These are phyloP conservation scores for Dromaius novaehollandiae DNA, from an alignment of 2,113 vertebrate species.

Conservation along the genomic window DNA sequence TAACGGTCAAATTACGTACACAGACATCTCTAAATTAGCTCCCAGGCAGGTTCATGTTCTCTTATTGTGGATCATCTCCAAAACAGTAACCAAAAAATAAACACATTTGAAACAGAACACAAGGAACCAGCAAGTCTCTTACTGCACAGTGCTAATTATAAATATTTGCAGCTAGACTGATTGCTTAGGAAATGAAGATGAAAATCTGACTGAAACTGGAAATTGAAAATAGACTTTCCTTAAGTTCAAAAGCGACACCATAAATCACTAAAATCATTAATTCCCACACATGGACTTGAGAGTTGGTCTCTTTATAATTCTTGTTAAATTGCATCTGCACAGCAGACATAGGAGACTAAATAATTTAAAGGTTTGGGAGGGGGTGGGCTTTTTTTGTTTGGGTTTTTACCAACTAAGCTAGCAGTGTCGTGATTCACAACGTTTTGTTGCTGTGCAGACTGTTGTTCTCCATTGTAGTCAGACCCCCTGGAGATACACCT, in stretches of 20 bases:
- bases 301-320: not conserved
- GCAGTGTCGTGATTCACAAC: not conserved
- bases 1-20: slow-evolving; percentile 12
- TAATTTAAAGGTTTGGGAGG: not conserved
- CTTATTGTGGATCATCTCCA: slow-evolving; percentile 23
- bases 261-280: slow-evolving; percentile 64
- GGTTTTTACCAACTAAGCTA: slow-evolving; percentile 42
- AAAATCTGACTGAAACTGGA: slow-evolving; percentile 52
- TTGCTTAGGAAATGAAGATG: slow-evolving; percentile 54
- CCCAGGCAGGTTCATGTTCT: slow-evolving; percentile 41
- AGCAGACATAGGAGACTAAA: not conserved
- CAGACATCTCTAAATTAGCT: not conserved
- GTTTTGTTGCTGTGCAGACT: not conserved
- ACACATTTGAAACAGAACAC: not conserved
- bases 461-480: not conserved
- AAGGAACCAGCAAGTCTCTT: slow-evolving; percentile 19
- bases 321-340: not conserved
- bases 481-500: not conserved
- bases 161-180: slow-evolving; percentile 62
- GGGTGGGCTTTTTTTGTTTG: not conserved
- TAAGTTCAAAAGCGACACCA: slow-evolving; percentile 58
- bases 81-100: slow-evolving; percentile 37
- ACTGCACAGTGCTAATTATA: slow-evolving; percentile 45
- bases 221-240: slow-evolving; percentile 63
- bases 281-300: not conserved